Conservation (phyloP, 2,797 vertebrate species). For the Siniperca obscura region DNA sequence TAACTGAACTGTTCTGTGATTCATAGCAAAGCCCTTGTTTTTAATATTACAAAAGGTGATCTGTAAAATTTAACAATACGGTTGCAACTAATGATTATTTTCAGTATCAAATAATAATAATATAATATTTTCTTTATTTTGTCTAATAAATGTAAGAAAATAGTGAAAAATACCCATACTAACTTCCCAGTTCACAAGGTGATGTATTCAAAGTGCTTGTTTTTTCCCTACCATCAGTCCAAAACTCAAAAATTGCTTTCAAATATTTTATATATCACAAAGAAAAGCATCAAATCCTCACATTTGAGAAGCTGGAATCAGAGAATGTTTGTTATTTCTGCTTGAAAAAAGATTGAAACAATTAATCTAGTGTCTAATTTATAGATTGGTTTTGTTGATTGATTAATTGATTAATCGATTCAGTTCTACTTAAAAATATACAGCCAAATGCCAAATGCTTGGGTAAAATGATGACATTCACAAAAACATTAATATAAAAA, state of each 20-base stretch:
- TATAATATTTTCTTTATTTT: background rate
- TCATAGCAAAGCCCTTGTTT: background rate
- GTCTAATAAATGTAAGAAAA: background rate
- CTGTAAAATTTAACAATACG: background rate
- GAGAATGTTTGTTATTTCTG: background rate
- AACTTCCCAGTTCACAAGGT: background rate
- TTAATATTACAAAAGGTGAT: background rate
- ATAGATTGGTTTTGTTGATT: background rate
- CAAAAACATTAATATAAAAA: background rate
- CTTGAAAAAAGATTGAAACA: background rate
- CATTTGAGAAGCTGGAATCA: background rate
- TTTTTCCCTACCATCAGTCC: background rate
- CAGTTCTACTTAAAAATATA: background rate
- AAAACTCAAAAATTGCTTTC: background rate
- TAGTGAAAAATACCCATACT: background rate
- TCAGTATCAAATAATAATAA: background rate
- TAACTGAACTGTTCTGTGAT: background rate
- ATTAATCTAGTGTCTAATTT: background rate
- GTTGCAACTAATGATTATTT: background rate
- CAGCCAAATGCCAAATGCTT: background rate
- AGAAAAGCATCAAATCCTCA: background rate
- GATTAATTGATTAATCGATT: background rate
- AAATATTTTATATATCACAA: conserved; percentile 1
- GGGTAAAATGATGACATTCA: background rate
- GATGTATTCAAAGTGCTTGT: background rate